phyloP scores from a whole-genome alignment of 1,140 invertebrate genomes.

The Drosophila bifasciata region DNA sequence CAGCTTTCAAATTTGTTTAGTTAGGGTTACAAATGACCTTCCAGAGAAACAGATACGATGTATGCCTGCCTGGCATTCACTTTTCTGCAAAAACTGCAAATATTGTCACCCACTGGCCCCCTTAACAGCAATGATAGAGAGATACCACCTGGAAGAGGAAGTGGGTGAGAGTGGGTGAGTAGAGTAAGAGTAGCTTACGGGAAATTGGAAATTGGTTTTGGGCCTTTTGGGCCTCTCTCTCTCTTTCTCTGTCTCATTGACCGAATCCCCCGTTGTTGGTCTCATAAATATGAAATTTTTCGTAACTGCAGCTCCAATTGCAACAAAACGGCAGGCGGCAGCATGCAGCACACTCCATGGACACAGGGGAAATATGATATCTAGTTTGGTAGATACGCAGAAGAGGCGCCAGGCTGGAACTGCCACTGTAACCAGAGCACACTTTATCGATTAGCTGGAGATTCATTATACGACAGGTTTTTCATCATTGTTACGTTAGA shows the following conservation, averaged over 20 bases:
- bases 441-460: conserved; percentile 48
- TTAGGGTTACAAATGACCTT: conserved; percentile 82
- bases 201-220: conserved; percentile 66
- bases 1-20: conserved; percentile 81
- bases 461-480: conserved; percentile 55
- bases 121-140: conserved; percentile 3
- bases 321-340: conserved; percentile 38
- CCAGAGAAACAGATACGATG: conserved; percentile 36
- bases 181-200: conserved; percentile 22
- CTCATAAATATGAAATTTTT: conserved; percentile 71
- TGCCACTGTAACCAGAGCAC: conserved; percentile 47
- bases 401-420: conserved; percentile 47
- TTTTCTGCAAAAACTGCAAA: conserved; percentile 47
- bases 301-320: conserved; percentile 49
- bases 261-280: conserved; percentile 35
- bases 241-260: conserved; percentile 1
- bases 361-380: conserved; percentile 46
- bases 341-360: not conserved
- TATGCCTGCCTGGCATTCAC: conserved; percentile 58
- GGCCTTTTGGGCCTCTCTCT: conserved; percentile 18
- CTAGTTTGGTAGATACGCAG: conserved; percentile 11
- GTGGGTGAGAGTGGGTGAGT: not conserved
- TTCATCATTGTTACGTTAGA: conserved; percentile 21
- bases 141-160: too few relatives aligned
- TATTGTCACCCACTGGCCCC: conserved; percentile 48